A percentile compares a stretch with the other conserved stretches of the same genome.
These are phyloP conservation scores for Tetragonula clypearis DNA, from an alignment of 1,140 invertebrate genomes.

Conservation along the genomic window DNA sequence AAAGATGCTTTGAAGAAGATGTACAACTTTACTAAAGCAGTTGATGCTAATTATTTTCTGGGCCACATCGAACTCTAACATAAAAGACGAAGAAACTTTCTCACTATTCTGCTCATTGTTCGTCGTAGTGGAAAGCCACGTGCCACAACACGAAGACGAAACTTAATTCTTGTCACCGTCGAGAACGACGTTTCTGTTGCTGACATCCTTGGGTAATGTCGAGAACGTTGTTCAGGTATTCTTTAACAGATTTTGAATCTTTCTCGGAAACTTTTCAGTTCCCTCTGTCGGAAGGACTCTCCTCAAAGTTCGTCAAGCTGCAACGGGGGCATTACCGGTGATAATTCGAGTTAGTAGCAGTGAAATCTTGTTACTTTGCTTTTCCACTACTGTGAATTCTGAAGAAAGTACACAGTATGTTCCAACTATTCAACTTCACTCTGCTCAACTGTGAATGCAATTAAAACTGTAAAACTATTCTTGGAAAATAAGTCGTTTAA, in stretches of 20 bases:
- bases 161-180: conserved; percentile 55
- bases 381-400: background rate
- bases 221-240: conserved; percentile 13
- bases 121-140: conserved; percentile 49
- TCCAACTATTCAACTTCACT: background rate
- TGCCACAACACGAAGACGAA: conserved; percentile 41
- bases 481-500: background rate
- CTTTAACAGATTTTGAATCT: conserved; percentile 40
- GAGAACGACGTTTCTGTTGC: conserved; percentile 41
- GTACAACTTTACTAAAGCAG: conserved; percentile 4
- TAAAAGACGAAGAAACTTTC: conserved; percentile 55
- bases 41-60: conserved; percentile 57
- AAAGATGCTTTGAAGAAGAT: background rate
- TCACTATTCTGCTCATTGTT: conserved; percentile 30
- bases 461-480: background rate
- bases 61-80: background rate
- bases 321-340: conserved; percentile 19
- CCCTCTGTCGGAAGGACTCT: background rate
- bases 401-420: conserved; percentile 1
- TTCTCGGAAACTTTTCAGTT: conserved; percentile 29
- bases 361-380: conserved; percentile 17
- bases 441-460: conserved; percentile 1
- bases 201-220: conserved; percentile 32
- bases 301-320: conserved; percentile 24
- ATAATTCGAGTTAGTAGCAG: conserved; percentile 26